Percentiles rank a stretch among this genome's conserved stretches.
These are phyloP conservation scores for Cydia strobilella DNA, from an alignment of 1,140 invertebrate genomes.

Conservation along the genomic window DNA sequence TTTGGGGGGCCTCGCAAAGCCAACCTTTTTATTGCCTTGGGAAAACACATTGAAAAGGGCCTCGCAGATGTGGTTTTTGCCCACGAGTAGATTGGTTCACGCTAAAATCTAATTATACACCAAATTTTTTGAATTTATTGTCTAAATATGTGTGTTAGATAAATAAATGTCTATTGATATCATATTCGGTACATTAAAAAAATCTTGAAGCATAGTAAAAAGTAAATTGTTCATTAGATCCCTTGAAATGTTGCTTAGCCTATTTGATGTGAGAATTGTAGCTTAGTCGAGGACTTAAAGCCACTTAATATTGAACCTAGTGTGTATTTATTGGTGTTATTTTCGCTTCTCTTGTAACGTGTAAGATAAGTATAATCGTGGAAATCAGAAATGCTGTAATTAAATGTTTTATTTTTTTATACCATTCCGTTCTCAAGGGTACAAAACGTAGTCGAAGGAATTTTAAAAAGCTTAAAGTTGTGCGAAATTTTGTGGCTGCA, in stretches of 20 bases:
- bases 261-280: neutral
- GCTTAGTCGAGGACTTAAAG: neutral
- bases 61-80: too few species aligned
- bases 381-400: slow-evolving; percentile 1
- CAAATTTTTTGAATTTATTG: too few species aligned
- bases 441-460: slow-evolving; percentile 18
- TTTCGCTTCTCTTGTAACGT: neutral
- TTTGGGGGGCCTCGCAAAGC: too few species aligned
- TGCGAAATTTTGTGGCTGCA: too few species aligned
- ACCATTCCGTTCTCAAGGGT: slow-evolving; percentile 32
- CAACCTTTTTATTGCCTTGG: too few species aligned
- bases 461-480: neutral
- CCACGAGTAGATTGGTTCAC: too few species aligned
- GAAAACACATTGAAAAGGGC: too few species aligned
- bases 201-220: too few species aligned
- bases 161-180: too few species aligned
- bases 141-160: too few species aligned
- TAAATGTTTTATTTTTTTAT: slow-evolving; percentile 3
- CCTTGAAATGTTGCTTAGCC: slow-evolving; percentile 5
- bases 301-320: slow-evolving; percentile 10
- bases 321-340: slow-evolving; percentile 17
- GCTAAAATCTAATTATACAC: too few species aligned
- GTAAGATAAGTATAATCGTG: neutral
- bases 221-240: neutral
- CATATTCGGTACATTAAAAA: too few species aligned